Base-by-base conservation (phyloP, 2,888 invertebrate genomes). In the Pollenia labialis region DNA sequence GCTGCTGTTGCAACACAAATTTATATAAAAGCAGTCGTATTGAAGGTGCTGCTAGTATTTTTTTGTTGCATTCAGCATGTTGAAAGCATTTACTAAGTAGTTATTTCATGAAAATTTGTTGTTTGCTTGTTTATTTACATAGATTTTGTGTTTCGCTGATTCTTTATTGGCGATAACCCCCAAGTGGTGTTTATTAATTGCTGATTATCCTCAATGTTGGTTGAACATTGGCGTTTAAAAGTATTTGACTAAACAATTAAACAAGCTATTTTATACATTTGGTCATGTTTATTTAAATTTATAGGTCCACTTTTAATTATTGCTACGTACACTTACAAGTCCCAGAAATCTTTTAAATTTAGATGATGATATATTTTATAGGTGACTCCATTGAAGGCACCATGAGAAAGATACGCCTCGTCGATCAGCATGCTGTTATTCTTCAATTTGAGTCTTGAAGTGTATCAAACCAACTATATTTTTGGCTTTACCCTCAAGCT, bases 31-130 rank as follows among this genome's bases (percentile, higher is more conserved):
- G 16, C 16, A 69, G 81, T 89, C 77, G 75, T 87, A 88, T 88
- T 90, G 89, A 89, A 90, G 90, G 90, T 89, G 90, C 89, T 91
- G 89, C n/a, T 82, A 79, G 66, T 81, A 66, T 46, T 46, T 56
- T 56, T 87, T 88, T 87, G 85, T 82, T 85, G 68, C 56, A n/a
- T 72, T 23, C 62, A 42, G 46, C n/a, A 76, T 54, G 54, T 64
- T 66, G 14, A 68, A 56, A 56, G 16, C 56, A 48, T 58, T 64
- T 44, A 40, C 52, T 18, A 16, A 54, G 76, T 44, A 16, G 52
- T 82, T 75, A 50, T 23, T 52, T 16, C 10, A 12, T 46, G 16
- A 10, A 68, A 18, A 42, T 68, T 64, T 74, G 46, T 68, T 46
- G 60, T 69, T 71, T 52, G 16, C 62, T 16, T 62, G 62, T 56